These are phyloP conservation scores for Stramonita haemastoma DNA, from an alignment of 2,888 invertebrate species.

Conservation along the genomic window DNA sequence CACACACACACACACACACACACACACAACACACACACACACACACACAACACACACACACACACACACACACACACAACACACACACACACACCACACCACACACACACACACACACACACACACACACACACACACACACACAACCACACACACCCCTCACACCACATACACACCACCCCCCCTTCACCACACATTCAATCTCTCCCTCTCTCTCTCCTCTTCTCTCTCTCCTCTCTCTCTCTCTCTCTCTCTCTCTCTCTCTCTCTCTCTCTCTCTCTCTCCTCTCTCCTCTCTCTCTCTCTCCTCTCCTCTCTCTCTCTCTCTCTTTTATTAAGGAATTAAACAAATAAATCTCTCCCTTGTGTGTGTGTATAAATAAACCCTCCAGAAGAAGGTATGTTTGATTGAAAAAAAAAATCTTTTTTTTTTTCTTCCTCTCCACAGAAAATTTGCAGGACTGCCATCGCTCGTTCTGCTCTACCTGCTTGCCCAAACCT, in stretches of 20 bases:
- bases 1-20: no score
- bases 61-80: background rate
- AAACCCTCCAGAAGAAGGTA: no score
- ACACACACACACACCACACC: background rate
- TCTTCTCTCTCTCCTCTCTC: no score
- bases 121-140: background rate
- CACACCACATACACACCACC: background rate
- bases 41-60: no score
- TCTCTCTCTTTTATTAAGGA: background rate
- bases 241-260: no score
- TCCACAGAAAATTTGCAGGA: constrained; percentile 71
- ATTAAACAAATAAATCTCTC: background rate
- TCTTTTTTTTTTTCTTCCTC: constrained; percentile 22
- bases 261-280: no score
- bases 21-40: no score
- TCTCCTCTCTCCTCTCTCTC: background rate
- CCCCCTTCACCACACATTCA: background rate
- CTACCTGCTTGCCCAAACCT: constrained; percentile 60
- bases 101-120: no score
- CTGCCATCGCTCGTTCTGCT: constrained; percentile 69
- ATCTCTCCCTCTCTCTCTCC: no score
- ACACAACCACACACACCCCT: background rate
- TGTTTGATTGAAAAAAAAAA: constrained; percentile 2
- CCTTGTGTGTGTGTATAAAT: background rate
- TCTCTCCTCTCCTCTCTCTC: background rate